Conservation (phyloP, 37 sponge, comb jelly and placozoan genomes). For the Mnemiopsis leidyi region DNA sequence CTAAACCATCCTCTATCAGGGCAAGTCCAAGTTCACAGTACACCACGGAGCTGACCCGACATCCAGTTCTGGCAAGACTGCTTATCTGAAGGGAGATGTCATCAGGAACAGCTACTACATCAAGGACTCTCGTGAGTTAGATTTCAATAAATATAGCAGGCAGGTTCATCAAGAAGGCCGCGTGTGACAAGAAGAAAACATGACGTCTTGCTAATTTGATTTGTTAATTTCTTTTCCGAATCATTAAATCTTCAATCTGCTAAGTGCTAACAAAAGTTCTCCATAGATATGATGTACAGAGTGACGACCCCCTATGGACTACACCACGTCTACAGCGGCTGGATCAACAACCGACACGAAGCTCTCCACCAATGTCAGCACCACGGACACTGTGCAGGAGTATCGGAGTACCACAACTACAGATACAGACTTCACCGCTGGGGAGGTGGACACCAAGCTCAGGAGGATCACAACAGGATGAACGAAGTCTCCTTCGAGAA, state of each 20-base stretch:
- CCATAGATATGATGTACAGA: neutral
- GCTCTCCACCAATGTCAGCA: neutral
- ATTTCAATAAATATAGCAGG: no score
- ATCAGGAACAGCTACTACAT: neutral
- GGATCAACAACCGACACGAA: neutral
- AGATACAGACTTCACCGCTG: neutral
- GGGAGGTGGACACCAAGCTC: neutral
- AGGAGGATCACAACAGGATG: neutral
- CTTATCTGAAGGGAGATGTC: neutral
- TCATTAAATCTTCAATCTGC: no score
- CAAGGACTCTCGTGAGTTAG: no score
- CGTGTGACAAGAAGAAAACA: no score
- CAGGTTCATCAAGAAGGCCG: no score
- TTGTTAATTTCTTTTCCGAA: no score
- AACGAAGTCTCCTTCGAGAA: neutral
- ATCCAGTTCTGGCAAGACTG: neutral
- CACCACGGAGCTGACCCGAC: neutral
- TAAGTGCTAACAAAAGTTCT: no score
- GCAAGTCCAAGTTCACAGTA: neutral
- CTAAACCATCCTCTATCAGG: neutral
- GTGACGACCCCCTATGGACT: neutral
- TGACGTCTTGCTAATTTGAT: no score
- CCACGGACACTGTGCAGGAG: neutral
- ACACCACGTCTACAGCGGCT: neutral
- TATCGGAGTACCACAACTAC: neutral